Evolutionary conservation across 2,888 invertebrate genomes (phyloP).

Genomic region (Syritta pipiens): DNA sequence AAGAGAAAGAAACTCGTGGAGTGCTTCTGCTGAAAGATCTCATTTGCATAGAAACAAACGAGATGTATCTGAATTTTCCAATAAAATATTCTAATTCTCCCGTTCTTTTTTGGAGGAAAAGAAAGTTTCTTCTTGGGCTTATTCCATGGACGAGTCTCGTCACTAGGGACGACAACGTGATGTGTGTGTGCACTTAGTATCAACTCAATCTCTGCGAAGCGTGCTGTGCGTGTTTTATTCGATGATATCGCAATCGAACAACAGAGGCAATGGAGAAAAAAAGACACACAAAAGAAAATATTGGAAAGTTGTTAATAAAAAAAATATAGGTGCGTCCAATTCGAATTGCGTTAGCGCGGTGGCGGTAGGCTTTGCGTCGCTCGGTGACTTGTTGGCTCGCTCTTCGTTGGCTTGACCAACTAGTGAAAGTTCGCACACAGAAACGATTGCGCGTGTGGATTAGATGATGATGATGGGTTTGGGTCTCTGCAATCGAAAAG

Average conservation of each 20-base stretch:
- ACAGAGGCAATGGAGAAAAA: conserved; percentile 9
- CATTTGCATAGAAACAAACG: not conserved
- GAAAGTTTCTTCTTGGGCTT: conserved; percentile 13
- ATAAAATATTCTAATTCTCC: conserved; percentile 1
- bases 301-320: conserved; percentile 64
- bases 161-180: too few relatives aligned
- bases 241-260: conserved; percentile 20
- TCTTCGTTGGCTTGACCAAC: conserved; percentile 21
- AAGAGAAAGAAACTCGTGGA: not conserved
- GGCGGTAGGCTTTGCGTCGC: not conserved
- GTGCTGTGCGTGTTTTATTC: not conserved
- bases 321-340: conserved; percentile 64
- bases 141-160: too few relatives aligned
- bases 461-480: conserved; percentile 26
- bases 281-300: conserved; percentile 36
- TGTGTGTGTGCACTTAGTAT: conserved; percentile 11
- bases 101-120: not conserved
- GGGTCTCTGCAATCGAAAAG: conserved; percentile 33
- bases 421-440: conserved; percentile 58
- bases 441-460: conserved; percentile 40
- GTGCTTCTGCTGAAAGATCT: not conserved
- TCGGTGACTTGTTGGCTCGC: not conserved
- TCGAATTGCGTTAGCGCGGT: conserved; percentile 52
- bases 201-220: not conserved
- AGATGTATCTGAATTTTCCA: not conserved